These are phyloP conservation scores for Heliconius aoede DNA, from an alignment of 2,888 invertebrate genomes.

Conservation along the genomic window DNA sequence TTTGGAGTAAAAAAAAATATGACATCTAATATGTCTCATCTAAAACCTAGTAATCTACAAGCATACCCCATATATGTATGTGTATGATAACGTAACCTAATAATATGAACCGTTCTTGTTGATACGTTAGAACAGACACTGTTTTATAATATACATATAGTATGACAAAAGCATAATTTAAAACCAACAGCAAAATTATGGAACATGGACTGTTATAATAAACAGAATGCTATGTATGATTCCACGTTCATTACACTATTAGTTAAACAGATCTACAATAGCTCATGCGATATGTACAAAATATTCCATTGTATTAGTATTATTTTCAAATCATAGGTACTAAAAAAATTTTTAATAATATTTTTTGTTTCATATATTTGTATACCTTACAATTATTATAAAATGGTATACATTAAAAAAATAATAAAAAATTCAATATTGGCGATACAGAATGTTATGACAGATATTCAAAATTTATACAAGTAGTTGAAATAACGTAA, in stretches of 20 bases:
- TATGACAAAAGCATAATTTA: neutral
- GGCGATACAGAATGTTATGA: neutral
- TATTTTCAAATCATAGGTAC: neutral
- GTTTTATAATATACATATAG: neutral
- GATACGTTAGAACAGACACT: neutral
- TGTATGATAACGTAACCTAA: neutral
- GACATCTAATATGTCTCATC: neutral
- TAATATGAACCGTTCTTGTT: no score
- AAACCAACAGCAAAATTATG: neutral
- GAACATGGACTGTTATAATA: neutral
- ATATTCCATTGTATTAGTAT: neutral
- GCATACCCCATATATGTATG: slow-evolving; percentile 3
- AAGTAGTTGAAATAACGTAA: neutral
- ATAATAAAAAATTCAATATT: neutral
- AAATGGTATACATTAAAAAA: neutral
- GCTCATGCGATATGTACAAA: slow-evolving; percentile 12
- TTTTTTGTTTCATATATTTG: neutral
- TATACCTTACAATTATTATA: slow-evolving; percentile 5
- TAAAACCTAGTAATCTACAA: slow-evolving; percentile 9
- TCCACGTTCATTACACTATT: slow-evolving; percentile 7
- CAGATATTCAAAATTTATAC: neutral
- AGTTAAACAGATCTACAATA: slow-evolving; percentile 1
- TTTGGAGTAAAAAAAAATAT: slow-evolving; percentile 11
- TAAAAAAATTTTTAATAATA: slow-evolving; percentile 4
- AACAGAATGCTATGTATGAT: neutral